phyloP scores from a whole-genome alignment of 2,888 invertebrate genomes.

The Thysanoteuthis rhombus region DNA sequence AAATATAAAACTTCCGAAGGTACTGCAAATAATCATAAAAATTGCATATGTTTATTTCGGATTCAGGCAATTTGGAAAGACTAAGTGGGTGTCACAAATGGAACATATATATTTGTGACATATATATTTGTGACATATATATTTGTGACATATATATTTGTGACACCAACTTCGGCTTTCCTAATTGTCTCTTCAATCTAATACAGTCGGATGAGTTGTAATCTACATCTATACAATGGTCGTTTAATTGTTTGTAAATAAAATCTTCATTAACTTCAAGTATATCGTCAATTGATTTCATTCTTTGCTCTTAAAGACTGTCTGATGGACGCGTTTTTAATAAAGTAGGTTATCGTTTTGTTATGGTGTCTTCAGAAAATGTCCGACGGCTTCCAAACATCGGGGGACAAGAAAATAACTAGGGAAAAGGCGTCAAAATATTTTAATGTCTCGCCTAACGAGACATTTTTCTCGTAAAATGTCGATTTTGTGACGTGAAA shows the following conservation, averaged over 20 bases:
- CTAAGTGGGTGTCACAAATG: too few relatives aligned
- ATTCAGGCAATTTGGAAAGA: too few relatives aligned
- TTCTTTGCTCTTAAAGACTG: neutral
- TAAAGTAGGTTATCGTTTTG: neutral
- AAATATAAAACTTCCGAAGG: neutral
- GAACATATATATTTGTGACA: too few relatives aligned
- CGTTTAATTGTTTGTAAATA: neutral
- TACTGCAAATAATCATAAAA: neutral
- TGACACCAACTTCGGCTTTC: too few relatives aligned
- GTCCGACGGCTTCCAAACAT: neutral
- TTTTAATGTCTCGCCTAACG: neutral
- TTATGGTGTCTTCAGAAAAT: neutral
- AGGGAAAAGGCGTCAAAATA: neutral
- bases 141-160: too few relatives aligned
- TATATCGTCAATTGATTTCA: neutral
- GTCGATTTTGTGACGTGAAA: neutral
- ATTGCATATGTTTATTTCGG: too few relatives aligned
- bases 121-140: too few relatives aligned
- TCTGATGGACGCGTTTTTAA: neutral
- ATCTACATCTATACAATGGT: too few relatives aligned
- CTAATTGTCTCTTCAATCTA: too few relatives aligned
- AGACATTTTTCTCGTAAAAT: neutral
- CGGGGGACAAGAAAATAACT: neutral
- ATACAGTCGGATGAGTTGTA: too few relatives aligned
- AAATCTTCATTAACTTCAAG: neutral